Base-by-base conservation (phyloP, 2,797 vertebrate genomes). In the Anguilla megastoma region DNA sequence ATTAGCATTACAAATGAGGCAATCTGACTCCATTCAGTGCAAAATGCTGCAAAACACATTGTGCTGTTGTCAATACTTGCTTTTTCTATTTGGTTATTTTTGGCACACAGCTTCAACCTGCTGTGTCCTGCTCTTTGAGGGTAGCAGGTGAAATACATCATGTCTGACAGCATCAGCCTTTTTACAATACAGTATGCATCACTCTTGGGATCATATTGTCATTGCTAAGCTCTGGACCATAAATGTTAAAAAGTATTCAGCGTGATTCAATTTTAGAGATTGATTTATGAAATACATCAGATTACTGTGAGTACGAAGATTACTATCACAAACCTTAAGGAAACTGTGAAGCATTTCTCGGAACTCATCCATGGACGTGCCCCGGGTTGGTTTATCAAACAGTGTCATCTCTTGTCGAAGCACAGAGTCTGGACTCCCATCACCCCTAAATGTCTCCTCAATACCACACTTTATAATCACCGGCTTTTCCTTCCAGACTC, bases 301-400 rank as follows among this genome's bases (percentile, higher is more conserved):
- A 82, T 50, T 50, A 82, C 79, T 82, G 41, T n/a, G 79, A 24
- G 10, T 82, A n/a, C 21, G 48, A 85, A 86, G 71, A 16, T 58
- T 14, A 58, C n/a, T 33, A 89, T 48, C 24, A 82, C 69, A 18
- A 71, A 99, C 99, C 97, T 99, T 99, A 33, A 99, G 96, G 93
- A 98, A 99, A 91, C 94, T 93, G 89, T 98, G 97, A 52, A 99
- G 96, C 99, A 99, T 99, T 88, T 98, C 98, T 91, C 96, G 97
- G 92, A 99, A 99, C 92, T 99, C 99, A 0, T 99, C 97, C 96
- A 99, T 98, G 0, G 99, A 99, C 0, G 99, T 99, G 71, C 99
- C 99, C 1, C 98, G 95, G 0, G 97, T 97, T 0, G 98, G 99
- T 91, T 99, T 99, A 94, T 98, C 96, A 0, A 98, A 99, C 83